These are phyloP conservation scores for Malacosoma neustria DNA, from an alignment of 2,888 invertebrate genomes.

Conservation along the genomic window DNA sequence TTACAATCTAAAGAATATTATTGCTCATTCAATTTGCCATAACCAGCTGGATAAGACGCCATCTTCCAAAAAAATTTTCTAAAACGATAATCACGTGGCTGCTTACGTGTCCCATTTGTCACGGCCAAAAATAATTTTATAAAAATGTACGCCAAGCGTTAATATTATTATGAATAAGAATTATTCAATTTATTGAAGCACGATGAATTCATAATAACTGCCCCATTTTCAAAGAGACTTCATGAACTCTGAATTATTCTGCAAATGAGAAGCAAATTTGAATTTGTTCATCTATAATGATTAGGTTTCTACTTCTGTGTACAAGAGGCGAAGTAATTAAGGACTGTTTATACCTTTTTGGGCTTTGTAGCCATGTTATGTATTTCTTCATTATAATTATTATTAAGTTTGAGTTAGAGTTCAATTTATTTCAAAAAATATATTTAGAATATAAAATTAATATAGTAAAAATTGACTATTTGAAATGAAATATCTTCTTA, in stretches of 20 bases:
- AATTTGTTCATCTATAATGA: background rate
- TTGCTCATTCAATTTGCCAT: background rate
- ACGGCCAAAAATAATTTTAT: background rate
- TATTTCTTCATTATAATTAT: no score
- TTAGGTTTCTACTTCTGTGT: background rate
- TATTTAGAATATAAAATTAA: no score
- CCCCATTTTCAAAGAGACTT: constrained; percentile 4
- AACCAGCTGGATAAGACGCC: no score
- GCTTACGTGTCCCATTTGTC: background rate
- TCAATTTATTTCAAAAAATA: no score
- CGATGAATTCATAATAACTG: constrained; percentile 1
- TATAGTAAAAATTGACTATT: no score
- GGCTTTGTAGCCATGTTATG: no score
- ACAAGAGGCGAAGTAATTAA: no score
- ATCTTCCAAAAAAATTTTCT: background rate
- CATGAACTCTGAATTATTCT: background rate
- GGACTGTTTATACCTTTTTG: no score
- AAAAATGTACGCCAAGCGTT: background rate
- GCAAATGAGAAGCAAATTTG: background rate
- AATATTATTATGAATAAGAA: background rate
- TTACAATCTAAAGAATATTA: no score
- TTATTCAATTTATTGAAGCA: background rate
- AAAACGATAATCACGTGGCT: background rate
- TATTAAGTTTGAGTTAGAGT: no score
- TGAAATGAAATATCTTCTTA: no score